phyloP scores from a whole-genome alignment of 1,140 invertebrate species.

The Ladona fulva region DNA sequence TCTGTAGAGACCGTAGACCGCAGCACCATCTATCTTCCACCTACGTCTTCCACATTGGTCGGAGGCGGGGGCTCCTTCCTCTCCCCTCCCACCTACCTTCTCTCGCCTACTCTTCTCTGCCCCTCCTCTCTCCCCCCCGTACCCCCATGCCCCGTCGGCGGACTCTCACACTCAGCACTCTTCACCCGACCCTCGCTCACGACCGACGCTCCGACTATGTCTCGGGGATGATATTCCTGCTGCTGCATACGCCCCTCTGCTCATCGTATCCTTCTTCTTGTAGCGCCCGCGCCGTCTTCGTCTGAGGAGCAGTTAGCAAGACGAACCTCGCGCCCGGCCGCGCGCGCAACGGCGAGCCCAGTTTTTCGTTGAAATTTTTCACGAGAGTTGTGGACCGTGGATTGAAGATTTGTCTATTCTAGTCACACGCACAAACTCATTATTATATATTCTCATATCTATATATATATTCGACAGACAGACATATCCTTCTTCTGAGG shows the following conservation, averaged over 20 bases:
- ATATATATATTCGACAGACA: neutral
- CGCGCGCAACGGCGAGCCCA: neutral
- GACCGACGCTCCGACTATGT: conserved; percentile 68
- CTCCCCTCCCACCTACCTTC: neutral
- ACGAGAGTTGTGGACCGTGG: neutral
- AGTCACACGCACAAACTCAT: conserved; percentile 8
- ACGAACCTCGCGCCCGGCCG: conserved; percentile 2
- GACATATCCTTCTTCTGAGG: neutral
- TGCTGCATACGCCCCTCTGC: conserved; percentile 31
- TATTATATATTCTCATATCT: neutral
- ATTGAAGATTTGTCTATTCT: conserved; percentile 3
- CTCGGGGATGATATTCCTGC: conserved; percentile 57
- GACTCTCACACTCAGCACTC: conserved; percentile 40
- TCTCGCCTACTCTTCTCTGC: neutral
- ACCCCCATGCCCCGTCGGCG: conserved; percentile 30
- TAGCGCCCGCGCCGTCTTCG: neutral
- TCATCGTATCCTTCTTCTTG: neutral
- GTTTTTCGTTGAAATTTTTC: neutral
- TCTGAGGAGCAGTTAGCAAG: conserved; percentile 1
- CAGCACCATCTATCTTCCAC: neutral
- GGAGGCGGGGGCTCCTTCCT: conserved; percentile 22
- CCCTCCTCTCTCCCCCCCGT: conserved; percentile 29
- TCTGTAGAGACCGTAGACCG: neutral
- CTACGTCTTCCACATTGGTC: conserved; percentile 14
- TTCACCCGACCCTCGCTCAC: conserved; percentile 73